Evolutionary conservation across 23 tunicate genomes (phyloP).

Genomic region (Phallusia fumigata): DNA sequence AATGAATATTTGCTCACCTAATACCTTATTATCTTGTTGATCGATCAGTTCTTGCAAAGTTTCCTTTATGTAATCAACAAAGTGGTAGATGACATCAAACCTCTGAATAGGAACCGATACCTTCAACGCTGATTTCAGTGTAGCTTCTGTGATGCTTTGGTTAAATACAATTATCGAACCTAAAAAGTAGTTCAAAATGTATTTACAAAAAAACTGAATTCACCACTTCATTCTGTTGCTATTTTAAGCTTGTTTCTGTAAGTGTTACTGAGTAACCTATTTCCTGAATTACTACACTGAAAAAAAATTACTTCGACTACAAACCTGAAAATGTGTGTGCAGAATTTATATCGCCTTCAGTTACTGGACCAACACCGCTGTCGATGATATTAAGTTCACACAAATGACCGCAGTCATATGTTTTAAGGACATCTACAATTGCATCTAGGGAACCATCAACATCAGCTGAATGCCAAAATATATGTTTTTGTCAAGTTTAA

Average conservation of each 20-base stretch:
- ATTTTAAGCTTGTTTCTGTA: too few relatives aligned
- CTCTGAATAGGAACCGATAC: slow-evolving; percentile 20
- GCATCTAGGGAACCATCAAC: slow-evolving; percentile 87
- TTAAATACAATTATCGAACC: slow-evolving; percentile 54
- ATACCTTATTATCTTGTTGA: slow-evolving; percentile 1
- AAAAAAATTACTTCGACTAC: too few relatives aligned
- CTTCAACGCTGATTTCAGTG: slow-evolving; percentile 11
- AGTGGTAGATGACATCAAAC: slow-evolving; percentile 65
- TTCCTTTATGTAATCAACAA: slow-evolving; percentile 41
- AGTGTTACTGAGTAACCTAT: too few relatives aligned
- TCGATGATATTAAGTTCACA: slow-evolving; percentile 44
- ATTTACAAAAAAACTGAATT: neutral
- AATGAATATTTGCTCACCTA: slow-evolving; percentile 28
- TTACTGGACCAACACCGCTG: slow-evolving; percentile 39
- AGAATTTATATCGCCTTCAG: slow-evolving; percentile 30
- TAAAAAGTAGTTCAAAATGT: slow-evolving; percentile 2
- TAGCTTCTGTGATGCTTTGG: slow-evolving; percentile 20
- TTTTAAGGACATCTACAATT: slow-evolving; percentile 38
- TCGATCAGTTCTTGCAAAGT: slow-evolving; percentile 26
- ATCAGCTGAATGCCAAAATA: slow-evolving; percentile 51
- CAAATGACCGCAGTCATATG: slow-evolving; percentile 57
- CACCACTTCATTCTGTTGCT: too few relatives aligned
- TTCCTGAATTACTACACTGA: too few relatives aligned
- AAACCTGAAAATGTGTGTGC: slow-evolving; percentile 47
- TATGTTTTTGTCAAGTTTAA: neutral